These are phyloP conservation scores for Antitype chi DNA, from an alignment of 2,888 invertebrate genomes.

Conservation along the genomic window DNA sequence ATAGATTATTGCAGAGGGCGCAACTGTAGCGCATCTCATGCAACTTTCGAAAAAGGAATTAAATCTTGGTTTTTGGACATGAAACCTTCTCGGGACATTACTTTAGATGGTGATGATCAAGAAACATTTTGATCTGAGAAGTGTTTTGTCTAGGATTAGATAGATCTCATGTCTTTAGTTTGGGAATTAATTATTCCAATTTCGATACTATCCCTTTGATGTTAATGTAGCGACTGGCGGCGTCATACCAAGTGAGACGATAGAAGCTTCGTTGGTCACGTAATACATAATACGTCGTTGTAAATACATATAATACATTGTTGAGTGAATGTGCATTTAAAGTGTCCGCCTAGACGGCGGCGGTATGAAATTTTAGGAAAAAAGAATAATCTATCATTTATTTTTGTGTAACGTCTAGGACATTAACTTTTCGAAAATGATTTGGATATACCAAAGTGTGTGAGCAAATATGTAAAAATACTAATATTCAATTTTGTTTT, in stretches of 20 bases:
- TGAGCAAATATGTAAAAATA: conserved; percentile 60
- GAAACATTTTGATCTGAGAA: neutral
- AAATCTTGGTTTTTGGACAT: neutral
- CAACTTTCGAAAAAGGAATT: neutral
- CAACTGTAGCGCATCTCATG: conserved; percentile 57
- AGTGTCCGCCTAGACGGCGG: conserved; percentile 52
- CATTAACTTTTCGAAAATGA: conserved; percentile 17
- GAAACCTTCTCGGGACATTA: conserved; percentile 2
- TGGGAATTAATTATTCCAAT: conserved; percentile 26
- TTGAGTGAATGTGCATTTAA: conserved; percentile 6
- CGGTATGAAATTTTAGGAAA: neutral
- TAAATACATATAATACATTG: conserved; percentile 57
- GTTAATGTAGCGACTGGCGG: too few species aligned
- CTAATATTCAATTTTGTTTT: conserved; percentile 36
- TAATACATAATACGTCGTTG: conserved; percentile 32
- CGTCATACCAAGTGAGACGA: neutral
- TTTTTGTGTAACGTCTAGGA: conserved; percentile 1
- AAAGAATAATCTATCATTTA: neutral
- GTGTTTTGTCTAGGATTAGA: conserved; percentile 4
- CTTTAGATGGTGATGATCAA: conserved; percentile 7
- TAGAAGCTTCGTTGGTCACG: conserved; percentile 12
- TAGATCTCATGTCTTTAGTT: conserved; percentile 24
- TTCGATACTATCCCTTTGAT: too few species aligned
- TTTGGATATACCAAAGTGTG: conserved; percentile 38
- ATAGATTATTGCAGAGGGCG: conserved; percentile 77